phyloP scores from a whole-genome alignment of 2,888 invertebrate genomes.

The Gortyna flavago region DNA sequence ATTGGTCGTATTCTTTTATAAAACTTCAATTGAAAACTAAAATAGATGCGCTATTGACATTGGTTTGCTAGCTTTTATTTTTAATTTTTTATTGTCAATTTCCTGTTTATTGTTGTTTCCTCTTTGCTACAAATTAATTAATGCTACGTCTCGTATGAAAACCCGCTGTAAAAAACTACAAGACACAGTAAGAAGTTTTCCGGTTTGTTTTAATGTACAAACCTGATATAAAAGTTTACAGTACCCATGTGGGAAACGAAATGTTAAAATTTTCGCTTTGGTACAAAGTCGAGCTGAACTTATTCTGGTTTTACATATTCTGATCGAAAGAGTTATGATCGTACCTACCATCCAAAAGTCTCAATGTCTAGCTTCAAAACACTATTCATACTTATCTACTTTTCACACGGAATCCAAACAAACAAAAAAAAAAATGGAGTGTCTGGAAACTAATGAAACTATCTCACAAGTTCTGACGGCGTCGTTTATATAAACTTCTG shows the following conservation, averaged over 20 bases:
- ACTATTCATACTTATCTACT: slow-evolving; percentile 45
- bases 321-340: slow-evolving; percentile 39
- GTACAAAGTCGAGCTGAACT: slow-evolving; percentile 10
- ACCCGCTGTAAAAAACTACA: neutral
- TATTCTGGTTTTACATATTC: slow-evolving; percentile 17
- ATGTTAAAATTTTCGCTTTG: slow-evolving; percentile 7
- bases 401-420: slow-evolving; percentile 51
- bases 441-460: slow-evolving; percentile 67
- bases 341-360: slow-evolving; percentile 4
- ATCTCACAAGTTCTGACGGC: slow-evolving; percentile 65
- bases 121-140: neutral
- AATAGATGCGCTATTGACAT: neutral
- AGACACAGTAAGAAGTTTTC: slow-evolving; percentile 2
- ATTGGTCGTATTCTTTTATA: neutral
- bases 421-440: slow-evolving; percentile 61
- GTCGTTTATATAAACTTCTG: slow-evolving; percentile 73
- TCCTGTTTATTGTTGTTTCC: neutral
- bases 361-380: slow-evolving; percentile 29
- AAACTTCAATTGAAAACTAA: slow-evolving; percentile 13
- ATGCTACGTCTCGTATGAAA: neutral
- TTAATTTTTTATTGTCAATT: neutral
- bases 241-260: slow-evolving; percentile 13
- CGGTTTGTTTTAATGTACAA: neutral
- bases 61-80: neutral
- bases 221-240: slow-evolving; percentile 6